Evolutionary conservation across 2,888 invertebrate species (phyloP).

Genomic region (Arge pagana): DNA sequence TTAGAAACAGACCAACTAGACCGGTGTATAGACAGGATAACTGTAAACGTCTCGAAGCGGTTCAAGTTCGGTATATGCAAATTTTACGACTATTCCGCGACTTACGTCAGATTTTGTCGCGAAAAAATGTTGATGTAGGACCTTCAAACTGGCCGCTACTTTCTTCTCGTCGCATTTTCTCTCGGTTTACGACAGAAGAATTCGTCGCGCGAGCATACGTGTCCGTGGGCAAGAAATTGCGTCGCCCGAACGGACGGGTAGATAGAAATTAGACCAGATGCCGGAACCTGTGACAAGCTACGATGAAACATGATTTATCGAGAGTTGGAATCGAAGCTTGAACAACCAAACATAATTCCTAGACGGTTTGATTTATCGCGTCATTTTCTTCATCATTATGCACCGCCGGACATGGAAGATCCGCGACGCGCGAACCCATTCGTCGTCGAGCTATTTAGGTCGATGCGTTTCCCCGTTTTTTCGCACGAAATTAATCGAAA

Average conservation of each 20-base stretch:
- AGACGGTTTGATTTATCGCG: neutral
- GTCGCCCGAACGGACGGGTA: neutral
- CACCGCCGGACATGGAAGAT: too few relatives aligned
- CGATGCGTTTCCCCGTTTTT: too few relatives aligned
- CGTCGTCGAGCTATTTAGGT: too few relatives aligned
- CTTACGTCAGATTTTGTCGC: constrained; percentile 6
- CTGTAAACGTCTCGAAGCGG: neutral
- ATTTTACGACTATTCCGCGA: constrained; percentile 11
- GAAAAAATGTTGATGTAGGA: constrained; percentile 7
- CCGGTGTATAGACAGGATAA: too few relatives aligned
- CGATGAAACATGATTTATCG: constrained; percentile 15
- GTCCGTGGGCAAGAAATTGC: constrained; percentile 2
- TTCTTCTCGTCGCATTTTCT: neutral
- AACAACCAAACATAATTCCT: constrained; percentile 11
- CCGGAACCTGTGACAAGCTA: neutral
- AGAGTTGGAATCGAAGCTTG: neutral
- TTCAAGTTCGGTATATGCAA: constrained; percentile 1
- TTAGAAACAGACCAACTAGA: too few relatives aligned
- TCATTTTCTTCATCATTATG: too few relatives aligned
- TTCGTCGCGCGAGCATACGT: too few relatives aligned
- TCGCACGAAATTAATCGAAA: too few relatives aligned
- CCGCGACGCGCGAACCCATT: too few relatives aligned
- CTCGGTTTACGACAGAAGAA: too few relatives aligned
- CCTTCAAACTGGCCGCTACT: neutral
- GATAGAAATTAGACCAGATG: constrained; percentile 8